phyloP scores from a whole-genome alignment of 2,113 vertebrate species.

The Clarias magur region DNA sequence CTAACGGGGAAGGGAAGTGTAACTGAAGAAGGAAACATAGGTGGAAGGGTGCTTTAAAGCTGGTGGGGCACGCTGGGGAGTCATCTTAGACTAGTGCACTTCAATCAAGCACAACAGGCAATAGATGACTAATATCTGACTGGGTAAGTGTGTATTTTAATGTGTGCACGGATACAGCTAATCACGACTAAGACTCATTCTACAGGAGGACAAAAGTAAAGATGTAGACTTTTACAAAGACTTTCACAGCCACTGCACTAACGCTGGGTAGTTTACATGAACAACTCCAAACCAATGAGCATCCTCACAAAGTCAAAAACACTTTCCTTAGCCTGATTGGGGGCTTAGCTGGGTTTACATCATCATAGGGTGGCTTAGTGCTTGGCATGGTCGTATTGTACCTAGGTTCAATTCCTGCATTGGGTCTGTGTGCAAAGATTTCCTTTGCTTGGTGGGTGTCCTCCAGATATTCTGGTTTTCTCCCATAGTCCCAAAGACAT shows the following conservation, averaged over 20 bases:
- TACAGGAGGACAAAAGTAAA: slow-evolving; percentile 34
- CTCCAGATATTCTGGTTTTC: too few relatives aligned
- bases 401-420: too few relatives aligned
- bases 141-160: not conserved
- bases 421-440: too few relatives aligned
- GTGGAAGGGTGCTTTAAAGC: not conserved
- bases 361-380: not conserved
- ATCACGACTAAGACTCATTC: slow-evolving; percentile 12
- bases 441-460: too few relatives aligned
- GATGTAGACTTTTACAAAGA: not conserved
- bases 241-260: not conserved
- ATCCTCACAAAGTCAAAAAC: not conserved
- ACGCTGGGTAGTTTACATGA: not conserved
- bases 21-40: not conserved
- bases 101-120: slow-evolving; percentile 23
- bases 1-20: not conserved
- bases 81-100: slow-evolving; percentile 31
- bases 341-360: slow-evolving; percentile 19
- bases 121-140: slow-evolving; percentile 47
- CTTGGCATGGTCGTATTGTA: too few relatives aligned
- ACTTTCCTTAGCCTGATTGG: slow-evolving; percentile 17
- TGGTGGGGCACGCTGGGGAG: not conserved
- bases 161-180: not conserved
- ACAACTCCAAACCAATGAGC: not conserved
- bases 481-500: too few relatives aligned